Percentiles rank a stretch among this genome's conserved stretches.
Conservation (phyloP, 2,888 invertebrate species). For the Netelia melanura region DNA sequence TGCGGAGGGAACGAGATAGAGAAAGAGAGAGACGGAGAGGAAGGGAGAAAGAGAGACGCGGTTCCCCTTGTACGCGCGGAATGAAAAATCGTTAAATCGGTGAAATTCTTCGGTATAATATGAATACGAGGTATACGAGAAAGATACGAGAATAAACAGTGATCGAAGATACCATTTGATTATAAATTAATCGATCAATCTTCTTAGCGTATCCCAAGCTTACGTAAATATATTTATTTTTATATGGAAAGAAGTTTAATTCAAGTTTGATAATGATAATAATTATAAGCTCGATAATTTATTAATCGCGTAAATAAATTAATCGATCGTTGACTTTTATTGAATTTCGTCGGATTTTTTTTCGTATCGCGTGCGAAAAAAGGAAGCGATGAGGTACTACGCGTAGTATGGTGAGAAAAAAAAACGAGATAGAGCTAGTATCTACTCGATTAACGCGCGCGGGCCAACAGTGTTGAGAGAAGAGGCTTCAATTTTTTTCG, state of each 20-base stretch:
- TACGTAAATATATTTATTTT: background rate
- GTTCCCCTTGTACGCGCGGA: conserved; percentile 1
- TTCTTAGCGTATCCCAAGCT: background rate
- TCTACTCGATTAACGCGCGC: conserved; percentile 66
- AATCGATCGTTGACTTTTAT: too few species aligned
- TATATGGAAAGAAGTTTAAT: background rate
- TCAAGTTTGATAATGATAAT: too few species aligned
- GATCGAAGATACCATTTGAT: conserved; percentile 31
- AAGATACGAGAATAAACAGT: conserved; percentile 27
- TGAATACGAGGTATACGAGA: conserved; percentile 32
- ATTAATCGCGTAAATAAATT: too few species aligned
- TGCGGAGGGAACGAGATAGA: background rate
- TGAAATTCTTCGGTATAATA: conserved; percentile 51
- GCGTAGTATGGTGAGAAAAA: background rate
- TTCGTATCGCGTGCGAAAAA: conserved; percentile 34
- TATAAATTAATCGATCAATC: conserved; percentile 55
- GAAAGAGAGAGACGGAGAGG: background rate
- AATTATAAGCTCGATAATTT: too few species aligned
- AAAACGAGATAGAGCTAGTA: conserved; percentile 17
- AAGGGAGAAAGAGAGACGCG: background rate
- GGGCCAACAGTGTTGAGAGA: conserved; percentile 54
- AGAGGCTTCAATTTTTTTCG: conserved; percentile 67
- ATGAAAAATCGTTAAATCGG: conserved; percentile 50
- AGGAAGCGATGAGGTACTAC: conserved; percentile 3
- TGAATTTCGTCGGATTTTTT: background rate